Evolutionary conservation across 2,113 vertebrate species (phyloP).

Genomic region (Maccullochella peelii): DNA sequence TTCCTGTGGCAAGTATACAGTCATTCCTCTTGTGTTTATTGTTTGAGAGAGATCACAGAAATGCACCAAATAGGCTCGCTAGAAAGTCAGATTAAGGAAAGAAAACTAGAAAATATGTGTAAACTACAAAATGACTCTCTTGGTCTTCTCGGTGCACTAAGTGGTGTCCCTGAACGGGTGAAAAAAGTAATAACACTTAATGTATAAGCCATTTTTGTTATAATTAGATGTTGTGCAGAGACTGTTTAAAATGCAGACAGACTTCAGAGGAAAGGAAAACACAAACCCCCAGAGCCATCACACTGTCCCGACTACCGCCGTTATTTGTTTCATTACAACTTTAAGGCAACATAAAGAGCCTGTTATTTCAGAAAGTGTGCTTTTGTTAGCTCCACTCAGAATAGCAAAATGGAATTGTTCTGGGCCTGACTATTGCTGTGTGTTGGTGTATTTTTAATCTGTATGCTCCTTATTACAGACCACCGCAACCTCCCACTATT

Average conservation of each 20-base stretch:
- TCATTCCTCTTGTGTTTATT: not conserved
- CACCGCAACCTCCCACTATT: conserved; percentile 30
- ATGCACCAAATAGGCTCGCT: not conserved
- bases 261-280: conserved; percentile 60
- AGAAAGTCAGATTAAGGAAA: not conserved
- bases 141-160: conserved; percentile 25
- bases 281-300: conserved; percentile 42
- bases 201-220: conserved; percentile 59
- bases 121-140: conserved; percentile 27
- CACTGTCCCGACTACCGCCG: conserved; percentile 18
- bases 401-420: conserved; percentile 28
- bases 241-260: conserved; percentile 59
- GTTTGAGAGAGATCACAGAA: conserved; percentile 2
- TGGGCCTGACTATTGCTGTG: conserved; percentile 33
- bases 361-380: conserved; percentile 52
- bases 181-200: conserved; percentile 37
- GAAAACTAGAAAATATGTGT: conserved; percentile 19
- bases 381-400: conserved; percentile 26
- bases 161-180: conserved; percentile 13
- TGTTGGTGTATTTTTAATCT: conserved; percentile 57
- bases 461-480: conserved; percentile 62
- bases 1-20: not conserved
- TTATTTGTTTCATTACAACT: conserved; percentile 62
- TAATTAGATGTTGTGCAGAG: conserved; percentile 63
- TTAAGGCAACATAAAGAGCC: conserved; percentile 55